Evolutionary conservation across 2,797 vertebrate genomes (phyloP).

Genomic region (Rhinatrema bivittatum): DNA sequence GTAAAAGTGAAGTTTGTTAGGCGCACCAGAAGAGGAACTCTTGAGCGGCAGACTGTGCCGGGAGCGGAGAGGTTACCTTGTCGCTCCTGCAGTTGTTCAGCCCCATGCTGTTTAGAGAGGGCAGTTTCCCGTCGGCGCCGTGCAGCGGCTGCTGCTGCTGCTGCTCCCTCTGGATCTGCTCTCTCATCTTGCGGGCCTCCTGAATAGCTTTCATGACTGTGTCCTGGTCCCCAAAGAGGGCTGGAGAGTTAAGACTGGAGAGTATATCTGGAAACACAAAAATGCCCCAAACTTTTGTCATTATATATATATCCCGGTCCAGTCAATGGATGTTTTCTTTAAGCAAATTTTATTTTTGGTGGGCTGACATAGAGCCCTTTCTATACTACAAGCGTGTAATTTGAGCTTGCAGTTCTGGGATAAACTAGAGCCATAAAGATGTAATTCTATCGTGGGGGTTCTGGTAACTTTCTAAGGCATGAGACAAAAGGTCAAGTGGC

Average conservation of each 20-base stretch:
- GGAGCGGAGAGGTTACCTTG: constrained; percentile 90
- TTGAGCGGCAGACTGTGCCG: no score
- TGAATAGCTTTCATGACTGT: constrained; percentile 98
- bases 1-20: not conserved
- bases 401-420: no score
- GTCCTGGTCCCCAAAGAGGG: constrained; percentile 95
- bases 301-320: no score
- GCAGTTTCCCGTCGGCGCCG: constrained; percentile 82
- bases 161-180: constrained; percentile 92
- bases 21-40: constrained; percentile 6
- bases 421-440: no score
- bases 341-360: constrained; percentile 3
- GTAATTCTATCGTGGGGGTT: no score
- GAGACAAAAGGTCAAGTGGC: no score
- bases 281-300: constrained; percentile 4
- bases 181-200: constrained; percentile 93
- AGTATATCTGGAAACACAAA: constrained; percentile 77
- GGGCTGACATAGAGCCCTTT: no score
- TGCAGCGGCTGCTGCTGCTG: constrained; percentile 76
- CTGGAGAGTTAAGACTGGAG: constrained; percentile 94
- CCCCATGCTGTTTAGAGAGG: constrained; percentile 78
- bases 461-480: no score
- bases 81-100: constrained; percentile 86
- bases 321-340: constrained; percentile 13
- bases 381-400: no score